These are phyloP conservation scores for Spicauda simplicius DNA, from an alignment of 2,888 invertebrate genomes.

Conservation along the genomic window DNA sequence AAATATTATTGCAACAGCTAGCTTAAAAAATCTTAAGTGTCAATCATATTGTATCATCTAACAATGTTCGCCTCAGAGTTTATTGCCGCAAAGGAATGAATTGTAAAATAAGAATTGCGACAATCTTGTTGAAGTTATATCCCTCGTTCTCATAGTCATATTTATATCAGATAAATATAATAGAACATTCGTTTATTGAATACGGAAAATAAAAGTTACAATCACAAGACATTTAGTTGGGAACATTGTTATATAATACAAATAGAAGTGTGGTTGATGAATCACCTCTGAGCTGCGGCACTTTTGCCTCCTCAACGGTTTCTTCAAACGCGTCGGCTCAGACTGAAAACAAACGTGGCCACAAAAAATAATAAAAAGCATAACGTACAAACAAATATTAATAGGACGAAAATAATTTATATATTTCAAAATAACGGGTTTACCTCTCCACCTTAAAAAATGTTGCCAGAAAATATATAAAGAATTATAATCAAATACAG, in stretches of 20 bases:
- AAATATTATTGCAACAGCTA: neutral
- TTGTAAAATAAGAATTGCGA: too few species aligned
- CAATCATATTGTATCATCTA: constrained; percentile 12
- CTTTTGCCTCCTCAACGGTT: constrained; percentile 77
- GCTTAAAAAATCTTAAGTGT: neutral
- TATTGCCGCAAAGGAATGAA: too few species aligned
- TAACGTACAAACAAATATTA: constrained; percentile 42
- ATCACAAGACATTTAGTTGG: too few species aligned
- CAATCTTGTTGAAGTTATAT: too few species aligned
- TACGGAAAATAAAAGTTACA: too few species aligned
- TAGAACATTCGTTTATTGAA: too few species aligned
- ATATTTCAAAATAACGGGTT: neutral
- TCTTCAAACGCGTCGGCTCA: constrained; percentile 68
- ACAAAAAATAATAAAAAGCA: constrained; percentile 53
- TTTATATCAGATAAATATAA: too few species aligned
- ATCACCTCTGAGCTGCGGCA: constrained; percentile 82
- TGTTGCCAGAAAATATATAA: constrained; percentile 19
- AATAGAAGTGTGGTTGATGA: constrained; percentile 37
- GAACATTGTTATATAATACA: constrained; percentile 28
- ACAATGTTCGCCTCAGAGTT: neutral
- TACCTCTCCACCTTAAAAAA: constrained; percentile 36
- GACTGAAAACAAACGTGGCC: constrained; percentile 70
- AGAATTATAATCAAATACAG: constrained; percentile 8
- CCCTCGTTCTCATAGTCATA: too few species aligned
- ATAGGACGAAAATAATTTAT: neutral